Evolutionary conservation across 1,140 invertebrate genomes (phyloP).

Genomic region (Lordiphosa mommai): DNA sequence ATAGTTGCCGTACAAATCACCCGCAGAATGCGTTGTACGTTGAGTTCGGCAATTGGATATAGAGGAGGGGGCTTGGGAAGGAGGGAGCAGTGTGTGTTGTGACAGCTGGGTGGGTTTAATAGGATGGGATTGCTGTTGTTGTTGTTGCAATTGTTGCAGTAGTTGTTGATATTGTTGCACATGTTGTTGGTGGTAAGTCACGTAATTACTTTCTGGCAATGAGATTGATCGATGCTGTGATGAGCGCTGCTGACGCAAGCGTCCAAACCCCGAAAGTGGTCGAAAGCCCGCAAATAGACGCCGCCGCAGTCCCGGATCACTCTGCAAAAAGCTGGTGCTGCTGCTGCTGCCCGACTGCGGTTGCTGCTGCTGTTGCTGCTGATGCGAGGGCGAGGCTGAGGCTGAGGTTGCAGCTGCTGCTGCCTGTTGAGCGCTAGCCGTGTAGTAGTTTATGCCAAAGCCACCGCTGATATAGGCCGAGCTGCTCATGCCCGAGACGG

Average conservation of each 20-base stretch:
- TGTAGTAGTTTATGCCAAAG: constrained; percentile 77
- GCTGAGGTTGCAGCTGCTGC: constrained; percentile 29
- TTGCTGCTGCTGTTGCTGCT: constrained; percentile 35
- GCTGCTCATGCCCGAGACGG: constrained; percentile 66
- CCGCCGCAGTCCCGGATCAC: constrained; percentile 82
- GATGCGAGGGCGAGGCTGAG: constrained; percentile 38
- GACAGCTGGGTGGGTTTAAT: constrained; percentile 6
- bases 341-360: constrained; percentile 6
- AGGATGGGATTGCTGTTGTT: constrained; percentile 10
- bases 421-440: constrained; percentile 41
- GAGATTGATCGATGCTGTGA: constrained; percentile 85
- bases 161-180: constrained; percentile 17
- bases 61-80: background rate
- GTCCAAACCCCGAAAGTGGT: constrained; percentile 86
- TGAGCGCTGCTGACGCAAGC: constrained; percentile 84
- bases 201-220: constrained; percentile 88
- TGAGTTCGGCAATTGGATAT: constrained; percentile 7
- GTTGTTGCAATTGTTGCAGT: constrained; percentile 26
- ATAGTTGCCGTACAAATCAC: constrained; percentile 43
- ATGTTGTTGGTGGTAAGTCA: constrained; percentile 40
- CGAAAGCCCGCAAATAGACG: constrained; percentile 87
- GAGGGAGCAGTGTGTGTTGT: constrained; percentile 1
- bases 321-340: constrained; percentile 33
- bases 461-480: constrained; percentile 73
- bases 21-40: constrained; percentile 26